These are phyloP conservation scores for Acrocephalus kingi DNA, from an alignment of 2,113 vertebrate genomes.

Conservation along the genomic window DNA sequence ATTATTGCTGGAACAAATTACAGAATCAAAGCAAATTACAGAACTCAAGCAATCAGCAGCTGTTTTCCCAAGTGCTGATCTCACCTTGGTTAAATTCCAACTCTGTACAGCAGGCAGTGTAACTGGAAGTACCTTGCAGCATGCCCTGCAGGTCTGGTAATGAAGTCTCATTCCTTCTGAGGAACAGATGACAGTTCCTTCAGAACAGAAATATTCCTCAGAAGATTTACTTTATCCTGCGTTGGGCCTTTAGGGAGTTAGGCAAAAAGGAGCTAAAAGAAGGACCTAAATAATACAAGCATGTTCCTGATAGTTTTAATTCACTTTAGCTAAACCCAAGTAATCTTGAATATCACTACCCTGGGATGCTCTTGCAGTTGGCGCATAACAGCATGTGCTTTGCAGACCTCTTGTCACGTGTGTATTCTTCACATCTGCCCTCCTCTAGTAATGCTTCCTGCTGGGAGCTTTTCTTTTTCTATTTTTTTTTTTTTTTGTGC, in stretches of 20 bases:
- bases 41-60: background rate
- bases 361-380: background rate
- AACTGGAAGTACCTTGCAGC: background rate
- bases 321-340: background rate
- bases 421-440: background rate
- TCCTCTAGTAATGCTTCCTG: background rate
- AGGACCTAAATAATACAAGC: background rate
- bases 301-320: background rate
- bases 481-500: background rate
- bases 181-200: background rate
- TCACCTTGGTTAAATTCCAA: background rate
- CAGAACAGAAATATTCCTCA: background rate
- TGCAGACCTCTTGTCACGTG: background rate
- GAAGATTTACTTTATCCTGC: background rate
- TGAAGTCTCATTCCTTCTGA: background rate
- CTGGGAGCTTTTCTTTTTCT: background rate
- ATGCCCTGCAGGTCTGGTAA: background rate
- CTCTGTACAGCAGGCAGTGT: background rate
- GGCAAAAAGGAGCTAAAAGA: background rate
- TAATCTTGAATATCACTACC: background rate
- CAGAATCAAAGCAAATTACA: background rate
- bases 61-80: background rate
- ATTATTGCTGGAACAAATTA: background rate
- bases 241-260: background rate
- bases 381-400: background rate